phyloP scores from a whole-genome alignment of 2,888 invertebrate genomes.

The Drosophila antonietae region DNA sequence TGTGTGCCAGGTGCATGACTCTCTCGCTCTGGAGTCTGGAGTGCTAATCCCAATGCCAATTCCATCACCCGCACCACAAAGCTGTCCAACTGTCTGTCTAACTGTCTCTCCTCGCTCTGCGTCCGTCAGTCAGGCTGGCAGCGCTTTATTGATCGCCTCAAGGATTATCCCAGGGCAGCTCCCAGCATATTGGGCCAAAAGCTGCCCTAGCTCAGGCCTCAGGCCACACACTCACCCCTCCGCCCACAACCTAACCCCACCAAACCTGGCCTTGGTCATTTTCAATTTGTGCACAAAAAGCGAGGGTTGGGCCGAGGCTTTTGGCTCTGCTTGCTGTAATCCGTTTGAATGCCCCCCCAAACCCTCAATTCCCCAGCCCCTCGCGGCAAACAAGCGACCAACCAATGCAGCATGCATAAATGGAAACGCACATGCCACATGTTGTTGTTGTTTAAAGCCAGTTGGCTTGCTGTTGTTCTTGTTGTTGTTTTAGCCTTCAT shows the following conservation, averaged over 20 bases:
- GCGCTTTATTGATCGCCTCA: constrained; percentile 73
- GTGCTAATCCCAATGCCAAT: constrained; percentile 76
- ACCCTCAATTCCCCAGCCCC: not conserved
- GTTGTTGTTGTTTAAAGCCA: constrained; percentile 62
- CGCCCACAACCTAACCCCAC: not conserved
- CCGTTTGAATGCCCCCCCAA: constrained; percentile 64
- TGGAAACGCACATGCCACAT: constrained; percentile 47
- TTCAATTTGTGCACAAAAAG: constrained; percentile 65
- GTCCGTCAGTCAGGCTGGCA: constrained; percentile 35
- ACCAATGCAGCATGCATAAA: constrained; percentile 68
- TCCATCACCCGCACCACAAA: constrained; percentile 45
- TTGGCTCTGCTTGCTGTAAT: constrained; percentile 65
- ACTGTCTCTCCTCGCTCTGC: constrained; percentile 15
- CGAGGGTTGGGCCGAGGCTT: constrained; percentile 23
- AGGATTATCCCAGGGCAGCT: constrained; percentile 69
- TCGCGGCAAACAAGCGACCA: not conserved
- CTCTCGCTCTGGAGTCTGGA: constrained; percentile 51
- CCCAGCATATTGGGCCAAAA: constrained; percentile 69
- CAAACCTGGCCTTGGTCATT: constrained; percentile 60
- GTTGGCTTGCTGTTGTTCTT: constrained; percentile 51
- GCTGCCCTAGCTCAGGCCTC: constrained; percentile 1
- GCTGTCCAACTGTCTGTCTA: constrained; percentile 18
- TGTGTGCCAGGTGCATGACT: constrained; percentile 63
- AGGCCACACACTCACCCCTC: no score
- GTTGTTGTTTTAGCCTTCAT: constrained; percentile 78